Percentiles rank a stretch among this genome's conserved stretches.
phyloP scores from a whole-genome alignment of 2,797 vertebrate genomes.

The Brachymystax lenok region DNA sequence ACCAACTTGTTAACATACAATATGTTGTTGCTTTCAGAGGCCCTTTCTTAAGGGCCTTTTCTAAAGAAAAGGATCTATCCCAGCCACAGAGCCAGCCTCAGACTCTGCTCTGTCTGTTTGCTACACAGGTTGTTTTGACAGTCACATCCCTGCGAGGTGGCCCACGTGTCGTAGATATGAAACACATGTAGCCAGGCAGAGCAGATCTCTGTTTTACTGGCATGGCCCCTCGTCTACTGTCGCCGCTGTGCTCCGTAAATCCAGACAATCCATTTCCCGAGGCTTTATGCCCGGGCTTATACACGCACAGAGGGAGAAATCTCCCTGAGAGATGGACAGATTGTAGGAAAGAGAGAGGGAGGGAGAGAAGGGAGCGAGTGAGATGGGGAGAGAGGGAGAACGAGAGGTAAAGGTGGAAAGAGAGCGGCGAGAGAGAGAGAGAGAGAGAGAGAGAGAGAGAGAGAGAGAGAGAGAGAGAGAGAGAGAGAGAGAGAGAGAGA shows the following conservation, averaged over 20 bases:
- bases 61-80: neutral
- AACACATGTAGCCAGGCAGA: slow-evolving; percentile 54
- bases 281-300: slow-evolving; percentile 52
- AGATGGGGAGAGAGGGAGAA: neutral
- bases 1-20: no score
- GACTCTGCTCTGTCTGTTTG: neutral
- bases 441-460: neutral
- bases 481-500: neutral
- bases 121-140: slow-evolving; percentile 35
- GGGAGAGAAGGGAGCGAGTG: slow-evolving; percentile 3
- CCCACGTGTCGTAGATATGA: slow-evolving; percentile 53
- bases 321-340: slow-evolving; percentile 29
- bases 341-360: slow-evolving; percentile 24
- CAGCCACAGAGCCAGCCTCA: neutral
- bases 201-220: slow-evolving; percentile 41
- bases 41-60: no score
- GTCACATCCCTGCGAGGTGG: slow-evolving; percentile 38
- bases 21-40: no score
- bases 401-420: neutral
- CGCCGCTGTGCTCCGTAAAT: slow-evolving; percentile 54
- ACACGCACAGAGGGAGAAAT: slow-evolving; percentile 23
- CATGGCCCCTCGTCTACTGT: slow-evolving; percentile 18
- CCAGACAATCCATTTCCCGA: slow-evolving; percentile 65
- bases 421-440: neutral
- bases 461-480: neutral